Base-by-base conservation (phyloP, 1,140 invertebrate genomes). In the Conus betulinus region DNA sequence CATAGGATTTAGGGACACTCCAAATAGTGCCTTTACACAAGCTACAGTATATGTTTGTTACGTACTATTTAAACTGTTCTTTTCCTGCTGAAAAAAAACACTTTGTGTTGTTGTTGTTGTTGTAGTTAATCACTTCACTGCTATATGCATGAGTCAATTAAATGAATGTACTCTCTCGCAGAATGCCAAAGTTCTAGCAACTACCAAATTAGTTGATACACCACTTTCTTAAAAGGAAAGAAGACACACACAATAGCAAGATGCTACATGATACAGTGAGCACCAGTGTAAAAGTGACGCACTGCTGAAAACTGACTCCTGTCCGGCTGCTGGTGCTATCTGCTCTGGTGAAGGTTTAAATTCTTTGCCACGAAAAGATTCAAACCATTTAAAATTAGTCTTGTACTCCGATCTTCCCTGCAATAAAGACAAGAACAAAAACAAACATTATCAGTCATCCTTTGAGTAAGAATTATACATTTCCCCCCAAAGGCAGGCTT, bases 331-430 rank as follows among this genome's bases (percentile, higher is more conserved):
- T 71, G 87, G 87, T 51, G 89, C 90, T 27, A 84, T 76, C 71
- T 92, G 91, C 85, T 92, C 91, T 25, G 53, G 60, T 67, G 89
- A 76, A 71, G 91, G 91, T 11, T 74, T 67, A 88, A 92, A 92
- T 27, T 25, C 84, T 85, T 89, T 89, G 84, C 89, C 90, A 67
- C 88, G 90, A 81, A 86, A 91, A 7, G 91, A 92, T 27, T 92
- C 89, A n/a, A 89, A n/a, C 91, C 91, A 91, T 78, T 90, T 86
- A 88, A 85, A 92, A 83, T 91, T 60, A 60, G 85, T 84, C 74
- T 91, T 88, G 88, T 92, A 92, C 84, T 92, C 91, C 5, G 91
- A 92, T 88, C 86, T 87, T 60, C 91, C 90, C 91, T 92, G 88
- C 25, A 89, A 88, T 23, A 25, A 83, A 17, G 55, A 55, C 25